Evolutionary conservation across 2,113 vertebrate genomes (phyloP), one percentile per base, ranked within the genome.

Genomic region (Python bivittatus): DNA sequence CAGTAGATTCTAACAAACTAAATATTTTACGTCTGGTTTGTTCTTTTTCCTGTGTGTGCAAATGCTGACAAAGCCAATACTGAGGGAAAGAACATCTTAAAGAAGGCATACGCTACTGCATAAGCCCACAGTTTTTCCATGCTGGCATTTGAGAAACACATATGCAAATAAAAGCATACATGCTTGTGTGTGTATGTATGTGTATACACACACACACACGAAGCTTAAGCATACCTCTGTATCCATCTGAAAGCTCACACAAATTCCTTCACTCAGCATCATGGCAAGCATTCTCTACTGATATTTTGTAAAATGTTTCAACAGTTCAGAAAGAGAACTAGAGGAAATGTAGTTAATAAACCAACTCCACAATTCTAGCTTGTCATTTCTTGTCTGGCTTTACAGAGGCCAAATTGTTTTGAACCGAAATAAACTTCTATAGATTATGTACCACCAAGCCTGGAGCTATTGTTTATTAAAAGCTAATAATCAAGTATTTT

Each of bases 321-420:
- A 3, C 44, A 48, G 60, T 27, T 61, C 23, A 61, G 60, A 61
- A 61, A 11, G 27, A 25, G 60, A 25, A 61, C 27, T 27, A 61
- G 60, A 61, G 23, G 60, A 9, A 61, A 27, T 60, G 42, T 17
- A 33, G 27, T 23, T 7, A 44, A 84, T 48, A 53, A 86, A 27
- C 61, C 48, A 6, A 27, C 4, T 48, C 48, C 48, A 48, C 48
- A 48, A 48, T 48, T 48, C 48, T 48, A 9, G 1, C 29, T 42
- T 84, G 64, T 92, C 83, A 91, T 12, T 88, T 25, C 52, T 61
- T 0, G 0, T 52, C 54, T 61, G 61, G 42, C 0, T 0, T 27
- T 54, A 92, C 23, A 4, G 48, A 86, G 86, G 84, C 72, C 0
- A 0, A 90, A 92, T 42, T 48, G 5, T 0, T 68, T 89, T 53